Evolutionary conservation across 2,888 invertebrate species (phyloP).

Genomic region (Oligia fasciuncula): DNA sequence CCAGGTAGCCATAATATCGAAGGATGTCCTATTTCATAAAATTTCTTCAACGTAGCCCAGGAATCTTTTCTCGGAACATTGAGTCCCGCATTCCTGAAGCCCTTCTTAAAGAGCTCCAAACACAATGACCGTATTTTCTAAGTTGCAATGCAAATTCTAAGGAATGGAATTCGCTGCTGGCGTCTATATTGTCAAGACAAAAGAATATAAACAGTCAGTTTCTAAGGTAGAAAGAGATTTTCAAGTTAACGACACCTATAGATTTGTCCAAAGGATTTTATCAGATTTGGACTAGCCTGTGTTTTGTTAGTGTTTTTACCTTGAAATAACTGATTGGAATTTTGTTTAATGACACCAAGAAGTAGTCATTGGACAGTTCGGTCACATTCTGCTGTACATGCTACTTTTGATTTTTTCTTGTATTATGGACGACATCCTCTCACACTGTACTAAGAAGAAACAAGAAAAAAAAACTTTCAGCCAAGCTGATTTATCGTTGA

Average conservation of each 20-base stretch:
- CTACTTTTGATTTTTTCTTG: background rate
- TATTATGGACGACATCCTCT: background rate
- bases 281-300: background rate
- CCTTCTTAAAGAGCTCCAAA: constrained; percentile 28
- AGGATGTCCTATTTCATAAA: constrained; percentile 20
- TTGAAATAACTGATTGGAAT: too few species aligned
- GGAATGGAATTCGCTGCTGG: constrained; percentile 37
- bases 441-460: background rate
- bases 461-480: background rate
- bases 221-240: background rate
- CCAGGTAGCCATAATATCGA: constrained; percentile 17
- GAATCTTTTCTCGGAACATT: constrained; percentile 38
- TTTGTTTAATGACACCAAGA: background rate
- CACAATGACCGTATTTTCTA: constrained; percentile 41
- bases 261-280: background rate
- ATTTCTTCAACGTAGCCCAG: constrained; percentile 1
- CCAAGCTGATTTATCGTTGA: background rate
- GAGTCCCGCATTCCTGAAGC: constrained; percentile 17
- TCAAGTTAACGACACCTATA: background rate
- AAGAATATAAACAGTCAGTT: constrained; percentile 34
- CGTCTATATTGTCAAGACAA: constrained; percentile 39
- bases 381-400: too few species aligned
- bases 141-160: constrained; percentile 48
- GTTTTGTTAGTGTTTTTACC: background rate
- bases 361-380: background rate